Base-by-base conservation (phyloP, 2,888 invertebrate genomes). In the Eulithis prunata region DNA sequence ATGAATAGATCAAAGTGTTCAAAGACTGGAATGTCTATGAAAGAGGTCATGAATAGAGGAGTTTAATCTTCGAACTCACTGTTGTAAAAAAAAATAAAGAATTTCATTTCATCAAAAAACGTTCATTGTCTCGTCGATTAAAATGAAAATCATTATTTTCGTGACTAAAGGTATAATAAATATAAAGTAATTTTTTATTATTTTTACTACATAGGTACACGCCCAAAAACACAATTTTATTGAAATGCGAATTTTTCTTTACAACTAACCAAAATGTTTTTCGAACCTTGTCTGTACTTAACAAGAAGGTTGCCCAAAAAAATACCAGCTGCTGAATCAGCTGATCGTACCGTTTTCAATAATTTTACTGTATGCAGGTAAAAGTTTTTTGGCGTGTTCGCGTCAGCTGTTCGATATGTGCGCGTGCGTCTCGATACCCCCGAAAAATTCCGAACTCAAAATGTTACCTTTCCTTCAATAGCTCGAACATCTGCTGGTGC, bases 401-500 rank as follows among this genome's bases (percentile, higher is more conserved):
- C 11, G 87, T 88, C 91, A 91, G 90, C 89, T 91, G 91, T 85
- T 85, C 69, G 64, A 70, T 75, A 59, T 76, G 78, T 78, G 86
- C 85, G 83, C 84, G 81, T 80, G 83, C 81, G 79, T 87, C 83
- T 79, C 72, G 78, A 85, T 83, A 83, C 84, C 82, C 83, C 80
- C 67, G 85, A 89, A 83, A 64, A 43, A 57, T 62, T 66, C 46
- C 41, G 38, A 62, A 55, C 7, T 41, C 58, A 58, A 66, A 62
- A 58, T 70, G 72, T 64, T 71, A 69, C 76, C 76, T 54, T 79
- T 82, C 80, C 75, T 78, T 84, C 82, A 81, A 83, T 83, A 77
- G 74, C 68, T 70, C 21, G 21, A 82, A 84, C 91, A 92, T 89
- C 91, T 92, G 91, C 87, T 67, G 55, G 57, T 73, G 89, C 91